phyloP scores from a whole-genome alignment of 2,113 vertebrate genomes.

The Jacana jacana region DNA sequence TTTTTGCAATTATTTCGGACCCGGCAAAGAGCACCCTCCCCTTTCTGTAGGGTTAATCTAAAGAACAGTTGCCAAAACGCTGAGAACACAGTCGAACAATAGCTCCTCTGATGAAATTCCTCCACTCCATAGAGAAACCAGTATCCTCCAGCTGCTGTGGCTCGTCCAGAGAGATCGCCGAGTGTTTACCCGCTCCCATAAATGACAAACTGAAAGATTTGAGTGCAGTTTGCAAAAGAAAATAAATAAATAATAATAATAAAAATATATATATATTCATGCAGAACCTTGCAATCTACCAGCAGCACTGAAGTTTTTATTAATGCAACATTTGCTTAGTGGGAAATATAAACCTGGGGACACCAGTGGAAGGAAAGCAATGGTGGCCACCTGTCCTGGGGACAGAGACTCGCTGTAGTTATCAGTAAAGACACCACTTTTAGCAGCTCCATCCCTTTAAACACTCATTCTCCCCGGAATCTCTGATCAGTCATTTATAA shows the following conservation, averaged over 20 bases:
- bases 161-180: slow-evolving; percentile 13
- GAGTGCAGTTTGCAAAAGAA: neutral
- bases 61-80: slow-evolving; percentile 68
- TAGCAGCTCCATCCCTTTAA: slow-evolving; percentile 56
- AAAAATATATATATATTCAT: too few species aligned
- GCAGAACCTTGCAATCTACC: neutral
- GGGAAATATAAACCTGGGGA: neutral
- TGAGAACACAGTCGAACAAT: slow-evolving; percentile 55
- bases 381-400: slow-evolving; percentile 29
- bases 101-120: slow-evolving; percentile 65
- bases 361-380: neutral
- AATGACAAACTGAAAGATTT: neutral
- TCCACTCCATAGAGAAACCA: slow-evolving; percentile 50
- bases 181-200: neutral
- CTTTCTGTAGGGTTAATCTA: slow-evolving; percentile 61
- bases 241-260: too few species aligned
- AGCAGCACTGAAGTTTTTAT: neutral
- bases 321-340: neutral
- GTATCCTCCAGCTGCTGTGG: slow-evolving; percentile 63
- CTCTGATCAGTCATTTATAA: slow-evolving; percentile 55
- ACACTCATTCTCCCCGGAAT: slow-evolving; percentile 46
- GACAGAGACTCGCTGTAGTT: neutral
- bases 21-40: slow-evolving; percentile 20
- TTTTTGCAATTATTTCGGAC: slow-evolving; percentile 28
- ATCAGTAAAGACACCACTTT: slow-evolving; percentile 5